Evolutionary conservation across 2,888 invertebrate genomes (phyloP).

Genomic region (Euplagia quadripunctaria): DNA sequence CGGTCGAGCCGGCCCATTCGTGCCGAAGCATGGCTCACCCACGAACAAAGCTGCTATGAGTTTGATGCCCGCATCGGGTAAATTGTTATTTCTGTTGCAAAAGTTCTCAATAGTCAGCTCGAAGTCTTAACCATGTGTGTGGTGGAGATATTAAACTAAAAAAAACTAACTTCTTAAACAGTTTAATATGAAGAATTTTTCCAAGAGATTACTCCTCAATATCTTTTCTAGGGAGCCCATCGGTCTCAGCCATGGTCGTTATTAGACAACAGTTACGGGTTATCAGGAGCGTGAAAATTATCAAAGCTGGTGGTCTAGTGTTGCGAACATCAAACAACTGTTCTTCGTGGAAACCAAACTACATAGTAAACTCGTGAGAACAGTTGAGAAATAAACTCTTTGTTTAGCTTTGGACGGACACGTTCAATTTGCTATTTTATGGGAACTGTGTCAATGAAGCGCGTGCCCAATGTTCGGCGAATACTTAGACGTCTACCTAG

Average conservation of each 20-base stretch:
- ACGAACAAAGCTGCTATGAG: too few relatives aligned
- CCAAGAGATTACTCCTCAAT: not conserved
- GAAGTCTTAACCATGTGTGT: too few relatives aligned
- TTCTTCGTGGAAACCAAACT: not conserved
- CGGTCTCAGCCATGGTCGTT: slow-evolving; percentile 2
- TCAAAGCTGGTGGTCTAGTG: not conserved
- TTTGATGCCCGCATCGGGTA: too few relatives aligned
- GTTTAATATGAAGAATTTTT: not conserved
- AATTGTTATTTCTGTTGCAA: too few relatives aligned
- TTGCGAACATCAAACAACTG: not conserved
- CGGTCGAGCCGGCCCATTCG: too few relatives aligned
- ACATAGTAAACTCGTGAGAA: not conserved
- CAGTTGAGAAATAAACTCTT: not conserved
- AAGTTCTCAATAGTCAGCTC: too few relatives aligned
- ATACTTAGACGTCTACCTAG: not conserved
- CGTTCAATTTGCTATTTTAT: not conserved
- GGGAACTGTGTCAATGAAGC: not conserved
- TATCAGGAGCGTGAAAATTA: not conserved
- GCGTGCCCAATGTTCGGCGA: not conserved
- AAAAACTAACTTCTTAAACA: not conserved
- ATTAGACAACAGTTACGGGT: slow-evolving; percentile 1
- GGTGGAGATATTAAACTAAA: too few relatives aligned
- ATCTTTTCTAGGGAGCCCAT: not conserved
- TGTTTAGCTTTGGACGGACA: not conserved
- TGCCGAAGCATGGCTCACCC: too few relatives aligned